These are phyloP conservation scores for Tyria jacobaeae DNA, from an alignment of 2,888 invertebrate species.

Conservation along the genomic window DNA sequence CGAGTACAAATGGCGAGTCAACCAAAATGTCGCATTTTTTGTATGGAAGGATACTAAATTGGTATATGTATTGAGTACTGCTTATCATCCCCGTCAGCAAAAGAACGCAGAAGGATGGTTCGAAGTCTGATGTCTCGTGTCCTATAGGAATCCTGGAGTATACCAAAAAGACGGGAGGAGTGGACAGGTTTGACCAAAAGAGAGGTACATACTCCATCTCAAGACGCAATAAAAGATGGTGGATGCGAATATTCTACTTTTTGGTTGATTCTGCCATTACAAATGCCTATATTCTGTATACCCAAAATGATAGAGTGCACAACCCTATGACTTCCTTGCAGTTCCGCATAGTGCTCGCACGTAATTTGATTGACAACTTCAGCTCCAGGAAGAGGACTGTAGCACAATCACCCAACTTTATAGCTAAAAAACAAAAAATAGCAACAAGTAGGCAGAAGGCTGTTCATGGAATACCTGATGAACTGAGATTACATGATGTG, in stretches of 20 bases:
- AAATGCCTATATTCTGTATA: conserved; percentile 14
- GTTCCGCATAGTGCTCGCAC: conserved; percentile 14
- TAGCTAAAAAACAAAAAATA: conserved; percentile 26
- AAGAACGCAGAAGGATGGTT: conserved; percentile 32
- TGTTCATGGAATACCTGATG: conserved; percentile 28
- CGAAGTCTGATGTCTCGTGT: conserved; percentile 24
- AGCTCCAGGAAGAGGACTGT: conserved; percentile 32
- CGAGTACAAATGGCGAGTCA: not conserved
- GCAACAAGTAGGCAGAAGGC: conserved; percentile 29
- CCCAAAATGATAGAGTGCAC: conserved; percentile 17
- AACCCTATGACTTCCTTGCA: conserved; percentile 15
- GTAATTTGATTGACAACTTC: conserved; percentile 14
- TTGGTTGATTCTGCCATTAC: conserved; percentile 16
- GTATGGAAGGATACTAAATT: not conserved
- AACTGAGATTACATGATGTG: conserved; percentile 21
- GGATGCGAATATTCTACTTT: conserved; percentile 23
- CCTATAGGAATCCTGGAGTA: conserved; percentile 22
- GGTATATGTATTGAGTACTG: not conserved
- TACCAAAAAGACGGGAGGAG: conserved; percentile 12
- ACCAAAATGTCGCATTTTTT: not conserved
- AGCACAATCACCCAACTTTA: conserved; percentile 15
- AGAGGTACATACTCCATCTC: conserved; percentile 14
- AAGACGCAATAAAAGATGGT: conserved; percentile 14
- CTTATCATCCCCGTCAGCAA: conserved; percentile 19
- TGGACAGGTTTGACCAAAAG: conserved; percentile 20